Base-by-base conservation (phyloP, 2,797 vertebrate species). In the Bradypus variegatus region DNA sequence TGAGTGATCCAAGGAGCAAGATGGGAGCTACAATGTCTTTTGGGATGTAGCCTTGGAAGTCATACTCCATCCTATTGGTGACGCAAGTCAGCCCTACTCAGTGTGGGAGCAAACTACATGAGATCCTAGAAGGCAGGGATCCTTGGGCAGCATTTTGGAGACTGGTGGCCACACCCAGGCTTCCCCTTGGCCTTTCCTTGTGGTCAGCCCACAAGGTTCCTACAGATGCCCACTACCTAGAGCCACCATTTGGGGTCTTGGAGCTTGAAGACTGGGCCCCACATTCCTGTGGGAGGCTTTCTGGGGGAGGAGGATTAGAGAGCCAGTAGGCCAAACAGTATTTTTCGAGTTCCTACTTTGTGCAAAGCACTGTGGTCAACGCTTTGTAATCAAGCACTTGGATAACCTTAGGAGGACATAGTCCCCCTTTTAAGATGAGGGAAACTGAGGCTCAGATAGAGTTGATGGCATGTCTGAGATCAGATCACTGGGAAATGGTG, bases 381-480 rank as follows among this genome's bases (percentile, higher is more conserved):
- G 72, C 60, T 69, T 76, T 58, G 55, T 65, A 58, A 19, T 41
- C 55, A 23, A 2, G 27, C 41, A 76, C 58, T 82, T 84, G 67
- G 80, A 55, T 50, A 88, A 65, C 27, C 19, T 73, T n/a, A 29
- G 38, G 60, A 84, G 38, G 58, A n/a, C 53, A 36, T 55, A 38
- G 53, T 27, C 38, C 12, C 70, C 80, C 9, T 87, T 92, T 81
- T 53, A 87, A 85, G 36, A 23, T 7, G 38, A 45, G 62, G 36
- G 15, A 67, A 77, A 81, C 55, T 23, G 72, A 93, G 73, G 83
- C 69, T 85, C 70, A 77, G n/a, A 10, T 2, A 48, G 48, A 85
- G 36, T 33, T 25, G 29, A 18, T 14, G 38, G 36, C 5, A 3
- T 5, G 19, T 50, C 38, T 33, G 91, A 75, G 50, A n/a, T 73